Evolutionary conservation across 2,888 invertebrate genomes (phyloP).

Genomic region (Rhamphomyia laevipes): DNA sequence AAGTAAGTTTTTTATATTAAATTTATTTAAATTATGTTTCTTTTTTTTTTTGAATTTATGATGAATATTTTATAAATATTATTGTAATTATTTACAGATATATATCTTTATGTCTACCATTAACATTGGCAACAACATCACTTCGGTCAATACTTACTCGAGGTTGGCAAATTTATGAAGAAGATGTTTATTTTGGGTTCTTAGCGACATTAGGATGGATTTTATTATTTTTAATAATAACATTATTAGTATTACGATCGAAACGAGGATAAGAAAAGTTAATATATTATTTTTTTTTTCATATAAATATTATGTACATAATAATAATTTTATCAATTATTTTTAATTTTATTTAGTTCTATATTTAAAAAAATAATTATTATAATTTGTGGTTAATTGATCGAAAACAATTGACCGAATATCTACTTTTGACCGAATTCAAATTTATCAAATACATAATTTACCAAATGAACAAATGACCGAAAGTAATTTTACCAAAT

Average conservation of each 20-base stretch:
- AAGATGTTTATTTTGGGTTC: conserved; percentile 80
- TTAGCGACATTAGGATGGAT: conserved; percentile 80
- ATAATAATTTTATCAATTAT: background rate
- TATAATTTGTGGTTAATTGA: too few species aligned
- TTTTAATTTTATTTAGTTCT: conserved; percentile 2
- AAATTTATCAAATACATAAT: too few species aligned
- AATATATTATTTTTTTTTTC: background rate
- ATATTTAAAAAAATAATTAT: background rate
- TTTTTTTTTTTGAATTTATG: too few species aligned
- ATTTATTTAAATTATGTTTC: background rate
- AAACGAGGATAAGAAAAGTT: conserved; percentile 54
- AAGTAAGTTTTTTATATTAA: conserved; percentile 32
- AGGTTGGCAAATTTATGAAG: conserved; percentile 72
- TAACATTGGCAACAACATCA: conserved; percentile 87
- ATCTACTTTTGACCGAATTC: too few species aligned
- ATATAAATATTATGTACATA: too few species aligned
- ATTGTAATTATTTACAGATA: conserved; percentile 40
- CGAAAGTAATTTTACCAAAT: too few species aligned
- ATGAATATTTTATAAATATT: background rate
- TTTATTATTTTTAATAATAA: conserved; percentile 65
- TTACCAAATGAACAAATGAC: too few species aligned
- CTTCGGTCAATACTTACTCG: conserved; percentile 75
- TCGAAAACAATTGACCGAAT: too few species aligned
- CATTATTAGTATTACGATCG: conserved; percentile 65
- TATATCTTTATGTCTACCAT: conserved; percentile 70